A percentile compares a stretch with the other conserved stretches of the same genome.
Conservation (phyloP, 2,888 invertebrate genomes). For the Xestia xanthographa region DNA sequence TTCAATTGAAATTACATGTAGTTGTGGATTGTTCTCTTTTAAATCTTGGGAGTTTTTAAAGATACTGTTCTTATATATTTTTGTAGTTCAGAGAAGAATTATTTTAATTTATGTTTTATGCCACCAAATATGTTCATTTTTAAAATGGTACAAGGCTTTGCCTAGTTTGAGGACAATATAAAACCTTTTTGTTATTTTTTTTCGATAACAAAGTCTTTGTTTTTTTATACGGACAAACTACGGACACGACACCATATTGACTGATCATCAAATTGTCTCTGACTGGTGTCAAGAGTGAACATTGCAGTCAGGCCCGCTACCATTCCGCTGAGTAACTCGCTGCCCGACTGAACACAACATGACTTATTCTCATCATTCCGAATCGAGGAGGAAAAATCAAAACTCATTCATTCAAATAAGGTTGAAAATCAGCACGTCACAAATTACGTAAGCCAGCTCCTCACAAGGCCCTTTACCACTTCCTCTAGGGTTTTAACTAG, state of each 20-base stretch:
- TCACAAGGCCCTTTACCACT: background rate
- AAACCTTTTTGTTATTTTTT: no score
- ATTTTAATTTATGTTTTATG: no score
- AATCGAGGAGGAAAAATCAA: background rate
- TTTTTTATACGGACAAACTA: background rate
- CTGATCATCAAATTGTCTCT: background rate
- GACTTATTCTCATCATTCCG: background rate
- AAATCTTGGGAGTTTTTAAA: background rate
- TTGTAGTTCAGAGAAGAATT: no score
- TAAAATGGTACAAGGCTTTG: no score
- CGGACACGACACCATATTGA: background rate
- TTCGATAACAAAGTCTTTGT: no score
- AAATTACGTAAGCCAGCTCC: background rate
- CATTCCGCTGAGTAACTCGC: background rate
- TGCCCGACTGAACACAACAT: background rate
- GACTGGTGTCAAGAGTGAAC: background rate
- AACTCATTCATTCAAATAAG: background rate
- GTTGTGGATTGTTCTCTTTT: background rate
- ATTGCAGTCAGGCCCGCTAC: background rate
- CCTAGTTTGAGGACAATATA: no score
- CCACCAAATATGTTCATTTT: no score
- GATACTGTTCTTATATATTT: background rate
- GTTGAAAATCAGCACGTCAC: background rate
- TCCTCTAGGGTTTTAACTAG: background rate
- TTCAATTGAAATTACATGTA: conserved; percentile 6